These are phyloP conservation scores for Anthoscopus minutus DNA, from an alignment of 2,113 vertebrate species.

Conservation along the genomic window DNA sequence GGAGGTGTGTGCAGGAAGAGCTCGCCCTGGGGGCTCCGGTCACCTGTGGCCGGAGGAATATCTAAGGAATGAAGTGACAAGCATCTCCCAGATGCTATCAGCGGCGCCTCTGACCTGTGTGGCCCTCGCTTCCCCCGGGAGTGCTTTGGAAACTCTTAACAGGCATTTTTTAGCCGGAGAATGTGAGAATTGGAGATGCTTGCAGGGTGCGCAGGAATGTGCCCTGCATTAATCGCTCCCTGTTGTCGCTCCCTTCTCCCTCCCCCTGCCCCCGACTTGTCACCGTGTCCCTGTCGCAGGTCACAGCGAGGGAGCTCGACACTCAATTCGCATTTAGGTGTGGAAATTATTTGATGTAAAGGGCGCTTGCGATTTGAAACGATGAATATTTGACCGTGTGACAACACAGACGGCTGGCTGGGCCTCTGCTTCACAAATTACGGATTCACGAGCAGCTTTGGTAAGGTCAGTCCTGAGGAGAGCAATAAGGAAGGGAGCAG, in stretches of 20 bases:
- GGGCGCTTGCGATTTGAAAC: background rate
- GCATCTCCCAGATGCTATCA: background rate
- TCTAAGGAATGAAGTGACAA: background rate
- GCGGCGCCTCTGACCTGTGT: rapidly evolving
- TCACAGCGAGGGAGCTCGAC: rapidly evolving
- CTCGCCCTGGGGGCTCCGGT: rapidly evolving
- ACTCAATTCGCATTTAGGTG: background rate
- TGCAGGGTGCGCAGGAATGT: rapidly evolving
- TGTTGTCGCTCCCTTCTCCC: background rate
- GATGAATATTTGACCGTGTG: background rate
- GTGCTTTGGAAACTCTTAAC: background rate
- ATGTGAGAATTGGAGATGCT: background rate
- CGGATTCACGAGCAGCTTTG: background rate
- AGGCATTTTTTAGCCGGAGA: background rate
- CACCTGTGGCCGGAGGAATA: background rate
- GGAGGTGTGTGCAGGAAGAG: rapidly evolving
- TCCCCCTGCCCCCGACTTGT: background rate
- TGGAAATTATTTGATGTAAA: background rate
- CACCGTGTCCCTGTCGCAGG: background rate
- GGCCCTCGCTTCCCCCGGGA: background rate
- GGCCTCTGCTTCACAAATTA: background rate
- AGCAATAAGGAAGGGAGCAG: background rate
- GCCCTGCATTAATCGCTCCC: background rate
- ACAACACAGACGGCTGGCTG: background rate
- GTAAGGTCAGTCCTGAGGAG: background rate